Percentiles rank a stretch among this genome's conserved stretches.
phyloP scores from a whole-genome alignment of 2,797 vertebrate genomes.

The Poliocrania exsul region DNA sequence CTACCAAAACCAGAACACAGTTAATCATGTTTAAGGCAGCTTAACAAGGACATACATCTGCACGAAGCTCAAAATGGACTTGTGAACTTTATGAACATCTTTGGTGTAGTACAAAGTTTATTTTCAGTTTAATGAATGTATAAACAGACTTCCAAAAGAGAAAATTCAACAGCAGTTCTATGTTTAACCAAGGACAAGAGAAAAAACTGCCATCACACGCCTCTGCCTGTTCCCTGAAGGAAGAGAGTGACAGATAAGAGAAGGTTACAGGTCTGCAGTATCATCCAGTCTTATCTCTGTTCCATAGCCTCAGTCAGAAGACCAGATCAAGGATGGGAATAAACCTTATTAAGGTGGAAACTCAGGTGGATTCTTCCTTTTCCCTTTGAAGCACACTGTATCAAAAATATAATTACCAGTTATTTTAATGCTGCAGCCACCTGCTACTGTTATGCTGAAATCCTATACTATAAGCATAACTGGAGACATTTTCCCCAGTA shows the following conservation, averaged over 20 bases:
- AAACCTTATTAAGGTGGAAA: neutral
- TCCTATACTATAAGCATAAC: neutral
- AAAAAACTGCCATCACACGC: neutral
- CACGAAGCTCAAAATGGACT: neutral
- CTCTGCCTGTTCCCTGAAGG: neutral
- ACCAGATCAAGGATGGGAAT: neutral
- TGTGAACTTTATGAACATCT: neutral
- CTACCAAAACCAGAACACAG: neutral
- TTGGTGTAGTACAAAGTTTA: neutral
- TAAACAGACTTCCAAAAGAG: neutral
- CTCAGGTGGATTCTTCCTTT: neutral
- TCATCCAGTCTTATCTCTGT: neutral
- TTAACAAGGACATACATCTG: neutral
- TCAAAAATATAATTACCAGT: neutral
- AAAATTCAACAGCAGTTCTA: neutral
- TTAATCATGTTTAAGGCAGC: neutral
- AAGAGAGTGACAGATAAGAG: neutral
- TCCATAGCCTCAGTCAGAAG: neutral
- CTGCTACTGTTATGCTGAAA: neutral
- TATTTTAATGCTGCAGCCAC: neutral
- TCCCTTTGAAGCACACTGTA: neutral
- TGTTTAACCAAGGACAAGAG: conserved; percentile 22
- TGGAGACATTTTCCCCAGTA: neutral
- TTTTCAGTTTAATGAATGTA: conserved; percentile 14
- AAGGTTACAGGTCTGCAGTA: neutral